Evolutionary conservation across 2,797 vertebrate species (phyloP).

Genomic region (Danio tinwini): DNA sequence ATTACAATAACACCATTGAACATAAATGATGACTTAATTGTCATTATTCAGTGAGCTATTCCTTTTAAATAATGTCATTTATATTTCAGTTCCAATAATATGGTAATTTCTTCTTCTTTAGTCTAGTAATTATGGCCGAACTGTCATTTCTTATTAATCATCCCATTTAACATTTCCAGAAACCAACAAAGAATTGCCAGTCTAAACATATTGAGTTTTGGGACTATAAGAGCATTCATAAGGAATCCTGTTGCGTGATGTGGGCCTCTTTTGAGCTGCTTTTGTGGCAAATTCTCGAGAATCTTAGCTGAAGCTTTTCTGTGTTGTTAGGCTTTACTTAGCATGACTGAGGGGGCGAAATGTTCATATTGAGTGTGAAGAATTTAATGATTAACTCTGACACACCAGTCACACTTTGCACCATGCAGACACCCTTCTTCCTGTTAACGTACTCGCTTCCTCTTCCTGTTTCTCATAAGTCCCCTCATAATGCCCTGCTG

Average conservation of each 20-base stretch:
- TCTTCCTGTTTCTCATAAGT: conserved; percentile 64
- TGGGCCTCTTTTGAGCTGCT: conserved; percentile 4
- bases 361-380: conserved; percentile 20
- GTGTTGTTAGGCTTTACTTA: neutral
- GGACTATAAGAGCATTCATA: neutral
- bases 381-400: conserved; percentile 65
- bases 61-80: too few species aligned
- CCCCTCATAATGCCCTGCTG: neutral
- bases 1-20: too few species aligned
- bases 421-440: conserved; percentile 62
- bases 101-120: neutral
- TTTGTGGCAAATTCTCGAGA: conserved; percentile 16
- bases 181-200: neutral
- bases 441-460: conserved; percentile 71
- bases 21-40: too few species aligned
- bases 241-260: neutral
- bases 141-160: neutral
- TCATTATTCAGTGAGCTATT: too few species aligned
- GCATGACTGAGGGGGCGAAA: conserved; percentile 8
- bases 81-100: neutral
- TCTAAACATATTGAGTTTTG: neutral
- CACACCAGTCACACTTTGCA: conserved; percentile 55
- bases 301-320: conserved; percentile 10
- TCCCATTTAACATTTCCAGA: neutral
- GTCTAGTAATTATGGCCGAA: neutral